These are phyloP conservation scores for Ctenochaetus hawaiiensis DNA, from an alignment of 2,797 vertebrate species.

Conservation along the genomic window DNA sequence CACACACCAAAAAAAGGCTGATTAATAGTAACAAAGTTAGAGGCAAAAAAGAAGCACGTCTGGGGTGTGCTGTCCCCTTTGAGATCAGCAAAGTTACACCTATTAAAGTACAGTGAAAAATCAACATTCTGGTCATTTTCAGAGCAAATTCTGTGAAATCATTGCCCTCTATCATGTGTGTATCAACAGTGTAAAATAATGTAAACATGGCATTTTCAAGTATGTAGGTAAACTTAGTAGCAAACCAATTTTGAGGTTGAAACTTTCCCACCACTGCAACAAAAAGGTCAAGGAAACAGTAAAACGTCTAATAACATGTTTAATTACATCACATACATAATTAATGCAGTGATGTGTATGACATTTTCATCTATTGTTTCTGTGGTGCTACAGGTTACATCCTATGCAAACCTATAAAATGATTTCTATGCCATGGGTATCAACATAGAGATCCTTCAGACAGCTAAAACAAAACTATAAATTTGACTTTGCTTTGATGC, in stretches of 20 bases:
- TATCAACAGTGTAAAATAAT: background rate
- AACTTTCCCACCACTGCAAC: background rate
- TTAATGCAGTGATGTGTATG: background rate
- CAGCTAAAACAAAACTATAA: background rate
- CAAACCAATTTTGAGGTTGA: background rate
- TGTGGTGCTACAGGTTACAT: background rate
- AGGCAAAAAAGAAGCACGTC: too few species aligned
- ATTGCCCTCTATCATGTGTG: background rate
- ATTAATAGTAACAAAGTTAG: too few species aligned
- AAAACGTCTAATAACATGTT: background rate
- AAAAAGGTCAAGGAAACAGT: background rate
- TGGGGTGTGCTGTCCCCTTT: too few species aligned
- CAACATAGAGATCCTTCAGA: background rate
- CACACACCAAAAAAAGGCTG: too few species aligned
- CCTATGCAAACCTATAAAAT: background rate
- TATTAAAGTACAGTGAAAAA: background rate
- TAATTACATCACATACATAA: background rate
- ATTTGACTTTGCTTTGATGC: background rate
- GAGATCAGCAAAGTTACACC: background rate
- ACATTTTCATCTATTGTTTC: background rate
- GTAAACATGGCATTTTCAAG: background rate
- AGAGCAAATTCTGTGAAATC: background rate
- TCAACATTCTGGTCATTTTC: background rate
- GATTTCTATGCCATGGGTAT: slow-evolving; percentile 1
- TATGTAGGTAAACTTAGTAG: background rate